Percentiles rank a stretch among this genome's conserved stretches.
Evolutionary conservation across 1,140 invertebrate genomes (phyloP).

Genomic region (Bombus confusus): DNA sequence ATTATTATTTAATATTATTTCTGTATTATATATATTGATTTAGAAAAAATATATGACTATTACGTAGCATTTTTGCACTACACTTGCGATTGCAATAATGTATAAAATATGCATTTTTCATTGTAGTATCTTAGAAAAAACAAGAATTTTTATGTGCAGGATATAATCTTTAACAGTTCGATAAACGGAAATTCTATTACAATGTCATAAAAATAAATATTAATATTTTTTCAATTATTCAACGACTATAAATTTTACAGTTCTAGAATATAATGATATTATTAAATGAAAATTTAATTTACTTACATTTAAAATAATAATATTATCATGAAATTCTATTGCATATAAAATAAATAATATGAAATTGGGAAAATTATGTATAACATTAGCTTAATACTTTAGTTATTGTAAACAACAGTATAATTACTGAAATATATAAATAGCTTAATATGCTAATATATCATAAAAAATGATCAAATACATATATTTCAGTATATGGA

Average conservation of each 20-base stretch:
- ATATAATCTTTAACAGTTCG: not conserved
- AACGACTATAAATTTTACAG: not conserved
- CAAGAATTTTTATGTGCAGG: not conserved
- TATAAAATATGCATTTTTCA: not conserved
- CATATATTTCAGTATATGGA: not conserved
- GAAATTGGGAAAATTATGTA: not conserved
- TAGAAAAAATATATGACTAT: not conserved
- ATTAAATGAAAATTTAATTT: not conserved
- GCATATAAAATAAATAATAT: not conserved
- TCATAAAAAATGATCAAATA: not conserved
- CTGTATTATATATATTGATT: not conserved
- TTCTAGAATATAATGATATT: not conserved
- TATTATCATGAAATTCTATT: not conserved
- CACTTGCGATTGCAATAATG: not conserved
- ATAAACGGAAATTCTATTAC: not conserved
- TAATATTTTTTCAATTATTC: not conserved
- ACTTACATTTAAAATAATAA: not conserved
- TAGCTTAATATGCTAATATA: not conserved
- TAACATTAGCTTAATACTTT: not conserved
- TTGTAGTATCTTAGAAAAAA: not conserved
- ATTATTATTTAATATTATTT: too few relatives aligned
- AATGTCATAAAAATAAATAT: not conserved
- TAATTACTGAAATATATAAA: conserved; percentile 2
- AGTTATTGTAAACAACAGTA: not conserved
- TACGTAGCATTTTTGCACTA: not conserved